Evolutionary conservation across 92 coral and sea anemone species (phyloP).

Genomic region (Montipora capitata): DNA sequence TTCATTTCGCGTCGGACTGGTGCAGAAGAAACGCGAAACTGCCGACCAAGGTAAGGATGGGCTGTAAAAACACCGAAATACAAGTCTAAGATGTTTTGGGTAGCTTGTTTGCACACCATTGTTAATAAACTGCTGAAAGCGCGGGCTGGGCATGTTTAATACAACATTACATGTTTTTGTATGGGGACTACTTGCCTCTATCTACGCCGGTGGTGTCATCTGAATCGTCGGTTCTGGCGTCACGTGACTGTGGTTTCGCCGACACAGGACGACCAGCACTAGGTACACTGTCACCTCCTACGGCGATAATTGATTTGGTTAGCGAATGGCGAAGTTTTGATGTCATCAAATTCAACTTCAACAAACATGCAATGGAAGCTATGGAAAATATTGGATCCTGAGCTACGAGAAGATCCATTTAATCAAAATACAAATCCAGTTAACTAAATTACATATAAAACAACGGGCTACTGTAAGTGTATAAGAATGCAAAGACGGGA

Average conservation of each 20-base stretch:
- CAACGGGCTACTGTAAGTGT: no score
- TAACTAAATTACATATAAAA: no score
- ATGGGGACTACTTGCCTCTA: conserved; percentile 7
- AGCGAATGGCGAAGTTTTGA: neutral
- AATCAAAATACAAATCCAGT: no score
- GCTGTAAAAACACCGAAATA: neutral
- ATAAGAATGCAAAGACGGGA: no score
- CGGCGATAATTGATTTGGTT: neutral
- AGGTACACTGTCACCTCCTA: conserved; percentile 9
- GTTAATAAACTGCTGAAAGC: neutral
- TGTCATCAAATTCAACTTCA: no score
- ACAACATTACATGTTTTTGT: neutral
- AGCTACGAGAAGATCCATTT: no score
- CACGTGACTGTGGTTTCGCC: conserved; percentile 44
- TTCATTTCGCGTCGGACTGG: conserved; percentile 36
- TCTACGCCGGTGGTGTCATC: conserved; percentile 12
- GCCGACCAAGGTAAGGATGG: neutral
- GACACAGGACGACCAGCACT: conserved; percentile 43
- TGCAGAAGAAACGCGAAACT: conserved; percentile 31
- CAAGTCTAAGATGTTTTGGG: neutral
- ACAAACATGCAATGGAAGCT: no score
- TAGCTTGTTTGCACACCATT: neutral
- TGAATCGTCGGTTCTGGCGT: conserved; percentile 9
- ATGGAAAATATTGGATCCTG: no score
- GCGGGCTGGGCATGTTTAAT: no score